These are phyloP conservation scores for Coendou prehensilis DNA, from an alignment of 2,797 vertebrate species.

Conservation along the genomic window DNA sequence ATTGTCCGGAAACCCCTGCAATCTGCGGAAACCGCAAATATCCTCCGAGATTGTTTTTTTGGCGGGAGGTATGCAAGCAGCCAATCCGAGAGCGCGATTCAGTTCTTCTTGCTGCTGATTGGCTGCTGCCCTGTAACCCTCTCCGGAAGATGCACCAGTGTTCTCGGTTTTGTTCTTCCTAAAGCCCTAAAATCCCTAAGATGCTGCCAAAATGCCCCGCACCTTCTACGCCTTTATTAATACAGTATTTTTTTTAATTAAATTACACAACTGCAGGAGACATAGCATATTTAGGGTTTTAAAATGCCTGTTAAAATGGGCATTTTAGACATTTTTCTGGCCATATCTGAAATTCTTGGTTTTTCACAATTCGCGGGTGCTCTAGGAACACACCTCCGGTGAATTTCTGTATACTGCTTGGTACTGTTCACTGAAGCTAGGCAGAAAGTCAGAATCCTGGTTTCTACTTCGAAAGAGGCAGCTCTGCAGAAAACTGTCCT, in stretches of 20 bases:
- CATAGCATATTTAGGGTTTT: not conserved
- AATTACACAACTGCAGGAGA: not conserved
- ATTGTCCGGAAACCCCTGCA: not conserved
- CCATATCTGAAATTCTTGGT: not conserved
- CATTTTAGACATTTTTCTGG: not conserved
- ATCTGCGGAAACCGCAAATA: not conserved
- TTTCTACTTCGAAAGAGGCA: not conserved
- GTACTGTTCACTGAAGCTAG: not conserved
- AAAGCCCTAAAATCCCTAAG: not conserved
- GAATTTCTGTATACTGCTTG: not conserved
- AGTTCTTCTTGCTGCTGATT: not conserved
- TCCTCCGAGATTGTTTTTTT: not conserved
- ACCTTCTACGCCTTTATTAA: not conserved
- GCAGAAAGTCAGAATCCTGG: constrained; percentile 16
- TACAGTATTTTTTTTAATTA: not conserved
- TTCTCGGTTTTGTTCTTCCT: not conserved
- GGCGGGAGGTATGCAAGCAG: not conserved
- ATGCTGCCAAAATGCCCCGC: not conserved
- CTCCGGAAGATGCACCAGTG: not conserved
- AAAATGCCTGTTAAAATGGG: not conserved
- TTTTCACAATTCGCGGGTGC: not conserved
- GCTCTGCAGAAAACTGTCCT: not conserved
- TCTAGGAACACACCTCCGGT: not conserved
- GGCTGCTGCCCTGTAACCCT: not conserved
- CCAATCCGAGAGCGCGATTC: not conserved